A percentile compares a stretch with the other conserved stretches of the same genome.
Evolutionary conservation across 2,888 invertebrate species (phyloP).

Genomic region (Cryptus armator): DNA sequence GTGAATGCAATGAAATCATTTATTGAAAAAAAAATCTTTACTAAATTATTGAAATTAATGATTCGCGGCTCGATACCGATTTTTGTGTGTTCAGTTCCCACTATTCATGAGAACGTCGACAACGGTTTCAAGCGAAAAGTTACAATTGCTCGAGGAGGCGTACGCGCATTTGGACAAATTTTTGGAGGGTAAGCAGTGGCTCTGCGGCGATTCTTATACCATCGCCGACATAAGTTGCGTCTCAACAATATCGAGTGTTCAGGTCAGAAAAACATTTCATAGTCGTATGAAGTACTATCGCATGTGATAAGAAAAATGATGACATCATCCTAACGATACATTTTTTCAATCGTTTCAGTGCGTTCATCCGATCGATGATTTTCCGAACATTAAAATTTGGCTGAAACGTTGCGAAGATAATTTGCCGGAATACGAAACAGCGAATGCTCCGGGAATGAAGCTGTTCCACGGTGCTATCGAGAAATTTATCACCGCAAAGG

Average conservation of each 20-base stretch:
- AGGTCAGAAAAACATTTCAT: constrained; percentile 65
- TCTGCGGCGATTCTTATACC: constrained; percentile 75
- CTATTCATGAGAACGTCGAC: constrained; percentile 80
- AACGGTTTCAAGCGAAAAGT: constrained; percentile 77
- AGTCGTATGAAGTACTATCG: background rate
- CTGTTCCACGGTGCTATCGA: background rate
- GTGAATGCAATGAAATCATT: too few species aligned
- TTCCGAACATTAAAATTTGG: constrained; percentile 88
- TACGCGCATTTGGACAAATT: constrained; percentile 82
- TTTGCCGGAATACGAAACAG: constrained; percentile 85
- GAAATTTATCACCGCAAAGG: background rate
- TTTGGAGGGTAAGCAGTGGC: constrained; percentile 77
- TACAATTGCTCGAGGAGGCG: constrained; percentile 79
- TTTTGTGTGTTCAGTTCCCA: constrained; percentile 74
- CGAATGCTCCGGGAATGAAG: constrained; percentile 68
- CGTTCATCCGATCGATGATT: constrained; percentile 76
- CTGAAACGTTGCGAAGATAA: constrained; percentile 86
- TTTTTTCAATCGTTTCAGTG: constrained; percentile 63
- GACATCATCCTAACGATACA: background rate
- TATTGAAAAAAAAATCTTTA: too few species aligned
- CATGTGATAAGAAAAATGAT: background rate
- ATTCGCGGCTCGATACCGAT: background rate
- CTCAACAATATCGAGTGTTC: constrained; percentile 51
- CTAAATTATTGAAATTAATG: background rate
- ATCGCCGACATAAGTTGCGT: constrained; percentile 76